Evolutionary conservation across 2,113 vertebrate species (phyloP).

Genomic region (Syrrhaptes paradoxus): DNA sequence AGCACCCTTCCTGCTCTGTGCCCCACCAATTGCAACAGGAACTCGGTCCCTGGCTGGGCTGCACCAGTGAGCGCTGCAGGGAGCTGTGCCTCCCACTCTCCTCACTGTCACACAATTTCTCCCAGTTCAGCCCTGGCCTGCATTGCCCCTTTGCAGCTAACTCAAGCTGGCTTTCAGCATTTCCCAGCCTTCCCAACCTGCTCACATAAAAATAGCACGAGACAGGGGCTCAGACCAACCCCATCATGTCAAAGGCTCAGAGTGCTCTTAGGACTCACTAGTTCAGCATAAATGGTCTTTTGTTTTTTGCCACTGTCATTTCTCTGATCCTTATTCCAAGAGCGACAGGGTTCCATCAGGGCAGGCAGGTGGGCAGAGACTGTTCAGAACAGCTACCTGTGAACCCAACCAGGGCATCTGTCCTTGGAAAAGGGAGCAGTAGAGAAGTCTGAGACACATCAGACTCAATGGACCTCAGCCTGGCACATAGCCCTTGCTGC

Average conservation of each 20-base stretch:
- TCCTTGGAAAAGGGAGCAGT: neutral
- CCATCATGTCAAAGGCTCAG: neutral
- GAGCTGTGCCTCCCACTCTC: neutral
- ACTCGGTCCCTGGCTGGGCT: neutral
- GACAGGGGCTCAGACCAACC: neutral
- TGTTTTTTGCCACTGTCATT: neutral
- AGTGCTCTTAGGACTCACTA: neutral
- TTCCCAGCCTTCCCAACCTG: neutral
- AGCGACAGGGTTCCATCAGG: neutral
- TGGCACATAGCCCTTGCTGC: neutral
- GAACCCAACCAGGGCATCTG: neutral
- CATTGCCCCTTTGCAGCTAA: neutral
- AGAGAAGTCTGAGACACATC: neutral
- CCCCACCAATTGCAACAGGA: neutral
- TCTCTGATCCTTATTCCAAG: neutral
- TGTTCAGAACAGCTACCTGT: neutral
- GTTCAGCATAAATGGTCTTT: neutral
- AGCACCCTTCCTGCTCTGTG: neutral
- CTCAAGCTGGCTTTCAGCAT: neutral
- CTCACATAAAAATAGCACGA: neutral
- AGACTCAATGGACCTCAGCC: neutral
- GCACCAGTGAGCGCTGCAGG: neutral
- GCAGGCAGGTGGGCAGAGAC: neutral
- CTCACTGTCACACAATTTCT: neutral
- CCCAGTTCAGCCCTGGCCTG: neutral